Base-by-base conservation (phyloP, 2,888 invertebrate species). In the Melipona bicolor region DNA sequence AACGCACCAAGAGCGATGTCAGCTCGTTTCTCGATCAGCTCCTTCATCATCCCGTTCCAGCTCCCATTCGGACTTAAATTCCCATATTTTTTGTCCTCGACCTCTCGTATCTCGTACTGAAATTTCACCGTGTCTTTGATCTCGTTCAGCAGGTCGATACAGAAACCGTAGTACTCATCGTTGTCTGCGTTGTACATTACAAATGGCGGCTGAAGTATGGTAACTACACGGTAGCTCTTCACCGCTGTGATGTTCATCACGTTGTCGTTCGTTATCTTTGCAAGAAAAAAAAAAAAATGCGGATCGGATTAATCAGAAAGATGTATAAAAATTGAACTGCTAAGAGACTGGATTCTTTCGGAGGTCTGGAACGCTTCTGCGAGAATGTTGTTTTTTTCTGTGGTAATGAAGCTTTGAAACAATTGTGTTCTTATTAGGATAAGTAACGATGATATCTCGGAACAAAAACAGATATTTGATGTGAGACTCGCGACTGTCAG, bases 1-100 rank as follows among this genome's bases (percentile, higher is more conserved):
- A 99, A 96, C 0, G 99, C 98, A 2, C 98, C 98, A 15, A 99
- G 94, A 0, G 98, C 99, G 88, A 99, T 98, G 93, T 99, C 99
- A 0, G 99, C 99, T 90, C 96, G 96, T 95, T 98, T 97, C 91
- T 97, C 97, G 77, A 97, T 96, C 36, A 98, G 95, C 92, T 97
- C 98, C 92, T 96, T 97, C 36, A 98, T 97, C 94, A 98, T 96
- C 2, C 97, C 97, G 93, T 97, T 97, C 98, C 98, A 98, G 89
- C 97, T 97, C 0, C 97, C 97, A 80, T 97, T 96, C 62, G 97
- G 97, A 90, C 98, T 97, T 97, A 99, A 98, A 76, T 97, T 97
- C 0, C 99, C 99, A 91, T 98, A 99, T 89, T 97, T 96, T 0
- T 97, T 96, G 92, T 99, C 98, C 19, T 97, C 96, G 2, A 97